Evolutionary conservation across 2,113 vertebrate genomes (phyloP).

Genomic region (Pleuronectes platessa): DNA sequence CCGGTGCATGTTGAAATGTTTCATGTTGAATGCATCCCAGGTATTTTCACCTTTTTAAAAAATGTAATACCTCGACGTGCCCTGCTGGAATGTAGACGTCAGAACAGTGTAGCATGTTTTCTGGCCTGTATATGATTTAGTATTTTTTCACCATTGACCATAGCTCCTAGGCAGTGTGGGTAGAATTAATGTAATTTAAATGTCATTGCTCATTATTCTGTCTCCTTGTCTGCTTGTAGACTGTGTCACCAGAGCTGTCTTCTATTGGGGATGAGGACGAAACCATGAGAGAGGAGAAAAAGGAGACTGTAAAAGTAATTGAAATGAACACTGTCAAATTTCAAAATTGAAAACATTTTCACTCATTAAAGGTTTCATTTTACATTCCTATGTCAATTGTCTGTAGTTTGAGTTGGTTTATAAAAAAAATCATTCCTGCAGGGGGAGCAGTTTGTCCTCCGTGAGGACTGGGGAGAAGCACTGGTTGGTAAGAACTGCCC

Average conservation of each 20-base stretch:
- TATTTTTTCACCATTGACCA: neutral
- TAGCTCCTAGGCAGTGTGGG: neutral
- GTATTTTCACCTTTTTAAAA: constrained; percentile 13
- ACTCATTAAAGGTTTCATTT: neutral
- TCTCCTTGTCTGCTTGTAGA: constrained; percentile 54
- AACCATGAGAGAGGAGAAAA: constrained; percentile 71
- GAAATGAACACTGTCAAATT: neutral
- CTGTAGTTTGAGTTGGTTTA: neutral
- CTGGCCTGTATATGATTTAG: neutral
- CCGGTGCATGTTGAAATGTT: neutral
- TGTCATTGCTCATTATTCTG: neutral
- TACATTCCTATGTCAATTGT: neutral
- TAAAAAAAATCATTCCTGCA: constrained; percentile 59
- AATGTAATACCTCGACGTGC: neutral
- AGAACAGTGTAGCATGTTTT: neutral
- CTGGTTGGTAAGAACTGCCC: constrained; percentile 86
- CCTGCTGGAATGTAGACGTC: neutral
- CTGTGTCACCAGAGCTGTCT: constrained; percentile 72
- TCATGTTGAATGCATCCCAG: neutral
- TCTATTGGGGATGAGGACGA: constrained; percentile 79
- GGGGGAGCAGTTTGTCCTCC: constrained; percentile 89
- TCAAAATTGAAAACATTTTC: neutral
- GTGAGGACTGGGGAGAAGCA: constrained; percentile 92
- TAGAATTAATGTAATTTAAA: neutral
- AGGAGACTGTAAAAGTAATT: constrained; percentile 75